phyloP scores from a whole-genome alignment of 2,113 vertebrate species.

The Periophthalmodon schlosseri region DNA sequence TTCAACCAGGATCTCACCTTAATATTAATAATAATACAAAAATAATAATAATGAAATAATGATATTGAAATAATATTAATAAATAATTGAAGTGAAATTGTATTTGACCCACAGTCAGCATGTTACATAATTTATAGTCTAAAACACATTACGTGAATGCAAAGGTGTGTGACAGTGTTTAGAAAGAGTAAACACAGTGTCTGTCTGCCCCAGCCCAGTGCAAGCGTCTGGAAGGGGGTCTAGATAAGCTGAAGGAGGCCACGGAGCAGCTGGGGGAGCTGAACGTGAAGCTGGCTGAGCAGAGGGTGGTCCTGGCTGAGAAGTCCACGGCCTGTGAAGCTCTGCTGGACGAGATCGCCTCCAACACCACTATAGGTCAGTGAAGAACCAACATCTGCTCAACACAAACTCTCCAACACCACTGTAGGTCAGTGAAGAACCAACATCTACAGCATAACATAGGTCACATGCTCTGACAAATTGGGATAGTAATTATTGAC shows the following conservation, averaged over 20 bases:
- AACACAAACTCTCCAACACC: neutral
- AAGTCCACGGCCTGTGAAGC: slow-evolving; percentile 87
- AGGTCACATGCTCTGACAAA: too few relatives aligned
- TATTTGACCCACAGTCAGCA: too few relatives aligned
- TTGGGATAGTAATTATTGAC: too few relatives aligned
- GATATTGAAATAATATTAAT: too few relatives aligned
- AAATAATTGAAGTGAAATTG: too few relatives aligned
- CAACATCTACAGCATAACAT: neutral
- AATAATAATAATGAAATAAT: too few relatives aligned
- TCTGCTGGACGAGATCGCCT: slow-evolving; percentile 84
- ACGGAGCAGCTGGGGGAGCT: slow-evolving; percentile 88
- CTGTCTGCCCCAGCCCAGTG: slow-evolving; percentile 82
- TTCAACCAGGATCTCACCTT: too few relatives aligned
- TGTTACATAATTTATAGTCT: too few relatives aligned
- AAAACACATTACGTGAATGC: too few relatives aligned
- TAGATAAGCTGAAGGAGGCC: slow-evolving; percentile 93
- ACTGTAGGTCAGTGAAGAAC: slow-evolving; percentile 73
- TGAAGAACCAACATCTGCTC: slow-evolving; percentile 5
- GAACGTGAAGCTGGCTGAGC: slow-evolving; percentile 89
- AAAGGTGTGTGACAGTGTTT: too few relatives aligned
- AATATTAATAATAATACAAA: too few relatives aligned
- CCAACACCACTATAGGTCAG: slow-evolving; percentile 86
- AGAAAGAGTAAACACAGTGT: neutral
- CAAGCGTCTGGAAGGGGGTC: slow-evolving; percentile 87
- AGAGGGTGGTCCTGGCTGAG: slow-evolving; percentile 88